phyloP scores from a whole-genome alignment of 30 jellyfish, hydroid and myxozoan species.

The Pseudorhiza aurosa region DNA sequence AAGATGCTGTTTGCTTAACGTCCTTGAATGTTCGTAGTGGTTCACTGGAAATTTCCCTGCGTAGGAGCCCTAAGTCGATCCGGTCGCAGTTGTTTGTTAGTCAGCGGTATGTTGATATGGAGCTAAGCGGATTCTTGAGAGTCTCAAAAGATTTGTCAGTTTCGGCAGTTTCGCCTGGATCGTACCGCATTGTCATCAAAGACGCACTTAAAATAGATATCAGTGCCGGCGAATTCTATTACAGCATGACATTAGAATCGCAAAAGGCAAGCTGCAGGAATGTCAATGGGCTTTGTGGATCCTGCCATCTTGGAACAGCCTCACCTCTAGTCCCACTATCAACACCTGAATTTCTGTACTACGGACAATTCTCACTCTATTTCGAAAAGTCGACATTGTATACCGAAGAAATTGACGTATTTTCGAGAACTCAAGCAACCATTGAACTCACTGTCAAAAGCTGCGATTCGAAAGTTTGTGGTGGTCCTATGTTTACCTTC shows the following conservation, averaged over 20 bases:
- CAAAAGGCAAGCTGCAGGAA: neutral
- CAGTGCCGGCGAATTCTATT: conserved; percentile 12
- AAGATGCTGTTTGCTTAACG: conserved; percentile 7
- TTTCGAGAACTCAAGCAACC: conserved; percentile 21
- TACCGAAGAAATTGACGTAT: conserved; percentile 24
- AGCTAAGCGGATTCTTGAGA: neutral
- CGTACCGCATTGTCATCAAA: conserved; percentile 15
- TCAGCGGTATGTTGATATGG: neutral
- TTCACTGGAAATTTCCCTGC: neutral
- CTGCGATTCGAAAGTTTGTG: conserved; percentile 45
- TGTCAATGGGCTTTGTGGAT: conserved; percentile 52
- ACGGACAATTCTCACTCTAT: conserved; percentile 34
- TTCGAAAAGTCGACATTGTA: conserved; percentile 50
- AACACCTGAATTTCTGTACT: neutral
- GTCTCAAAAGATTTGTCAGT: neutral
- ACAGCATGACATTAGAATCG: neutral
- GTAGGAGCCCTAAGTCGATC: neutral
- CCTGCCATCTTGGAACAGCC: conserved; percentile 27
- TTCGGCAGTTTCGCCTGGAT: conserved; percentile 12
- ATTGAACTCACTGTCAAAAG: conserved; percentile 45
- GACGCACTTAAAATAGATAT: conserved; percentile 8
- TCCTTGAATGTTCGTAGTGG: neutral
- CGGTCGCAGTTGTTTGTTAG: neutral
- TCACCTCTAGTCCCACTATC: neutral
- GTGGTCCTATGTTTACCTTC: conserved; percentile 51